A percentile compares a stretch with the other conserved stretches of the same genome.
Evolutionary conservation across 1,140 invertebrate genomes (phyloP).

Genomic region (Bombus turneri): DNA sequence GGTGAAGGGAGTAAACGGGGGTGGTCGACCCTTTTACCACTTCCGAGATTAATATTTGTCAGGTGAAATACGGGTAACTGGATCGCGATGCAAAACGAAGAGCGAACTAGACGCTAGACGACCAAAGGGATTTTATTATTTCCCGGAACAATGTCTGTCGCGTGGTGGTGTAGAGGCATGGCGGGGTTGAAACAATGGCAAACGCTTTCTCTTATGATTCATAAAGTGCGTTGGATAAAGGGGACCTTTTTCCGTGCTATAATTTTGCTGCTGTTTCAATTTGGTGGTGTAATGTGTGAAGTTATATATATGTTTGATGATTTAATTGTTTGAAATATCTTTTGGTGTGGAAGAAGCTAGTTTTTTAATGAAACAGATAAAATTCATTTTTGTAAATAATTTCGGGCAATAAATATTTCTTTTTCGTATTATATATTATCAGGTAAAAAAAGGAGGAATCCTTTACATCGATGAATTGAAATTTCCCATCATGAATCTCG

Average conservation of each 20-base stretch:
- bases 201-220: slow-evolving; percentile 2
- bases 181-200: neutral
- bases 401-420: too few relatives aligned
- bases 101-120: neutral
- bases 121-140: slow-evolving; percentile 19
- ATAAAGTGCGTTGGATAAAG: neutral
- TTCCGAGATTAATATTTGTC: slow-evolving; percentile 40
- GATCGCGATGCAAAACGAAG: slow-evolving; percentile 2
- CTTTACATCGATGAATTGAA: too few relatives aligned
- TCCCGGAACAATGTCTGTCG: slow-evolving; percentile 2
- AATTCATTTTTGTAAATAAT: too few relatives aligned
- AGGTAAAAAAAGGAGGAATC: too few relatives aligned
- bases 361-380: too few relatives aligned
- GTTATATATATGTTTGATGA: too few relatives aligned
- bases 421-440: too few relatives aligned
- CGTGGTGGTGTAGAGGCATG: neutral
- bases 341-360: too few relatives aligned
- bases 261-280: neutral
- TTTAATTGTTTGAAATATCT: too few relatives aligned
- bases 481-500: too few relatives aligned
- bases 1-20: too few relatives aligned
- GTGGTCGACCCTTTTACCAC: neutral
- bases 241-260: neutral
- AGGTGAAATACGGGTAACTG: slow-evolving; percentile 31
- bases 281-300: neutral